Evolutionary conservation across 53 echinoderm and acorn worm species (phyloP).

Genomic region (Echinometra lucunter): DNA sequence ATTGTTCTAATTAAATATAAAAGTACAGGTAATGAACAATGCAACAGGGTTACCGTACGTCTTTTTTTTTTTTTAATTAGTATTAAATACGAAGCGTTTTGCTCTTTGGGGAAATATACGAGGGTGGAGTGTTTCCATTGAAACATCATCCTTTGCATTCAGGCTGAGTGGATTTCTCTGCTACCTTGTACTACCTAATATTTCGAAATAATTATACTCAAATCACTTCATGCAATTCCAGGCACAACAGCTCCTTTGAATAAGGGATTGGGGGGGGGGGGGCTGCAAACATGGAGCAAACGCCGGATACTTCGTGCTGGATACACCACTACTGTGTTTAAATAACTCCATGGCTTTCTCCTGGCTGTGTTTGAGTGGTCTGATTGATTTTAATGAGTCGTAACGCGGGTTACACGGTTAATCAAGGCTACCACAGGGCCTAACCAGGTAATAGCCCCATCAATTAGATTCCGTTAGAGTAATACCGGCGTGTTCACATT

Average conservation of each 20-base stretch:
- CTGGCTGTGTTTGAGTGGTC: background rate
- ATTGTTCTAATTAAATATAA: conserved; percentile 3
- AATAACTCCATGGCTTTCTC: background rate
- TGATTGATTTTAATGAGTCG: conserved; percentile 43
- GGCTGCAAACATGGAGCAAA: background rate
- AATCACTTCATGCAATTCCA: too few relatives aligned
- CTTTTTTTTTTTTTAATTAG: too few relatives aligned
- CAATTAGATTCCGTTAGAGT: conserved; percentile 19
- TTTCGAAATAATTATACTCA: too few relatives aligned
- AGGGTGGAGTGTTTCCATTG: background rate
- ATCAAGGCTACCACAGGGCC: conserved; percentile 17
- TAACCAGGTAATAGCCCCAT: conserved; percentile 53
- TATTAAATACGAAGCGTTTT: background rate
- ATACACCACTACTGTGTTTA: background rate
- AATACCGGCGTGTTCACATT: background rate
- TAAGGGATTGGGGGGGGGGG: too few relatives aligned
- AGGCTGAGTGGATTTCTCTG: too few relatives aligned
- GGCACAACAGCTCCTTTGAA: background rate
- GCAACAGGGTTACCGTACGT: background rate
- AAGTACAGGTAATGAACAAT: background rate
- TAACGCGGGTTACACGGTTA: conserved; percentile 47
- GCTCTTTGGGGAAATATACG: background rate
- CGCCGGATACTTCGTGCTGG: background rate
- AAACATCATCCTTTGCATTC: background rate
- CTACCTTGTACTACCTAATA: too few relatives aligned